A percentile compares a stretch with the other conserved stretches of the same genome.
These are phyloP conservation scores for Gavia stellata DNA, from an alignment of 2,113 vertebrate species.

Conservation along the genomic window DNA sequence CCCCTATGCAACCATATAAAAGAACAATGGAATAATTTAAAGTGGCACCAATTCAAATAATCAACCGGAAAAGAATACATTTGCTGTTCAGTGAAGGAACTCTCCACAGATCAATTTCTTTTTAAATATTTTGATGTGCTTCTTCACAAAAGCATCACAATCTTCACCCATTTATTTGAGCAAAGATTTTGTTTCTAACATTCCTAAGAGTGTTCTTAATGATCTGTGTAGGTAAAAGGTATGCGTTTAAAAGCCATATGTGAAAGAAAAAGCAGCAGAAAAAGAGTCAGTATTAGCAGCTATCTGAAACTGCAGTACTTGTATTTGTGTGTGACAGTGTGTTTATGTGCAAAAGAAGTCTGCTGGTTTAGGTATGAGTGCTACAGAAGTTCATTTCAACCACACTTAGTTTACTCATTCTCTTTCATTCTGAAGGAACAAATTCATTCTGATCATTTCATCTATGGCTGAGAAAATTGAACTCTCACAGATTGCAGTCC, in stretches of 20 bases:
- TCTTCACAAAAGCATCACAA: background rate
- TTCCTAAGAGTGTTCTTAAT: background rate
- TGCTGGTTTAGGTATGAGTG: slow-evolving; percentile 53
- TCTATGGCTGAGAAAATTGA: slow-evolving; percentile 75
- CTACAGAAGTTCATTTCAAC: slow-evolving; percentile 73
- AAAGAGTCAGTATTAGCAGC: background rate
- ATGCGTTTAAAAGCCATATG: background rate
- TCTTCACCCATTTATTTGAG: background rate
- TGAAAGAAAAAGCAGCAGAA: background rate
- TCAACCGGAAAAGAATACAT: background rate
- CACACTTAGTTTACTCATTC: slow-evolving; percentile 75
- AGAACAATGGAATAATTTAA: background rate
- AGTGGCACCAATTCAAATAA: background rate
- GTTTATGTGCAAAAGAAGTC: background rate
- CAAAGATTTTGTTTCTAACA: background rate
- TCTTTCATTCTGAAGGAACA: slow-evolving; percentile 73
- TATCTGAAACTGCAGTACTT: background rate
- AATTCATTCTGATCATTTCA: slow-evolving; percentile 78
- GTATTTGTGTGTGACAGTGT: background rate
- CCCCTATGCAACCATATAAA: background rate
- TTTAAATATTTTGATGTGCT: background rate
- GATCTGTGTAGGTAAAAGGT: background rate
- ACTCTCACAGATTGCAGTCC: slow-evolving; percentile 76
- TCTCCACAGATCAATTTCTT: background rate
- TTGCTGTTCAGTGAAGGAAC: background rate